These are phyloP conservation scores for Dryobotodes eremita DNA, from an alignment of 2,888 invertebrate genomes.

Conservation along the genomic window DNA sequence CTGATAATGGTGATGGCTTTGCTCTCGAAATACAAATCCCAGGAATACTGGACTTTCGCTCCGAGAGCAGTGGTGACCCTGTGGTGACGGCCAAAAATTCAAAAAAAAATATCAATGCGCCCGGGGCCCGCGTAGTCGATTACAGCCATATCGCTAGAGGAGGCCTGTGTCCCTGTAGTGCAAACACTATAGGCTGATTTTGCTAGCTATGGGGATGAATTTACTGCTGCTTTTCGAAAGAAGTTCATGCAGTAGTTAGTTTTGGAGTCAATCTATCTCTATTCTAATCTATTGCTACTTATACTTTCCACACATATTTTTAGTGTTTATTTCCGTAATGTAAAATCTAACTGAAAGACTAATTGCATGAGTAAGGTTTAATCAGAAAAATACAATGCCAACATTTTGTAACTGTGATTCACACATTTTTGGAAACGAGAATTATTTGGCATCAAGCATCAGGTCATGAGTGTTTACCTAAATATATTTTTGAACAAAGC, in stretches of 20 bases:
- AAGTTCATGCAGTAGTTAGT: neutral
- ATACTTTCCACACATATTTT: neutral
- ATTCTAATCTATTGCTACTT: no score
- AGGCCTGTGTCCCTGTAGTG: no score
- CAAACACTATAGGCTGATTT: neutral
- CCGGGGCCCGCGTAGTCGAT: neutral
- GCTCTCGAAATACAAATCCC: neutral
- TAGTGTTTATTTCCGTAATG: neutral
- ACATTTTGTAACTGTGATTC: constrained; percentile 43
- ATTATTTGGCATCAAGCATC: constrained; percentile 20
- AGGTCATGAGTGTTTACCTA: constrained; percentile 37
- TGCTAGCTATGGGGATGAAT: neutral
- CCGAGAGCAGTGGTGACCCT: neutral
- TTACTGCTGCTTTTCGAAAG: neutral
- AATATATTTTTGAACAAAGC: constrained; percentile 17
- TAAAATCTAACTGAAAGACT: neutral
- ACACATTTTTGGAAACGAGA: constrained; percentile 29
- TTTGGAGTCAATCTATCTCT: neutral
- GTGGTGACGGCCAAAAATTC: neutral
- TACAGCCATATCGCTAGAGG: neutral
- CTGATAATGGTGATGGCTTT: neutral
- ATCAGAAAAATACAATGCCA: constrained; percentile 17
- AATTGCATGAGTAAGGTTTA: constrained; percentile 15
- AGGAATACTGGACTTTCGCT: neutral
- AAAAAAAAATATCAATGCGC: neutral